Conservation (phyloP, 2,888 invertebrate genomes). For the Allophyes oxyacanthae region DNA sequence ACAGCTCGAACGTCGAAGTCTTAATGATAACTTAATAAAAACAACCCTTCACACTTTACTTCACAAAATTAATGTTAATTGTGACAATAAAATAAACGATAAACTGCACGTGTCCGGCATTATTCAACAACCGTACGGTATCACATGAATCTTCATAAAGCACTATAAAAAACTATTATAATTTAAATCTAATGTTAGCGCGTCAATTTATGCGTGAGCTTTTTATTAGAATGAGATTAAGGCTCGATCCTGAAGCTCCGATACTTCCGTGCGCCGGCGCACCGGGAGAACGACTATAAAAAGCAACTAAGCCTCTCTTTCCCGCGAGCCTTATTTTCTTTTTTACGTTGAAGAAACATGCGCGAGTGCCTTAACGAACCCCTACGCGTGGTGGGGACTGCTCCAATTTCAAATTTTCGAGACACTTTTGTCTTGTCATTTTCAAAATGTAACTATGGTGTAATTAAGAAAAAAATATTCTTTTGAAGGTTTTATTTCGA, state of each 20-base stretch:
- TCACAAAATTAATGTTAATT: conserved; percentile 84
- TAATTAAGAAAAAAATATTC: conserved; percentile 70
- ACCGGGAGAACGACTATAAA: conserved; percentile 87
- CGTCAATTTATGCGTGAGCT: conserved; percentile 87
- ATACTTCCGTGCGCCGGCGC: conserved; percentile 88
- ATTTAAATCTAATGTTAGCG: conserved; percentile 78
- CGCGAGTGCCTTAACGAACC: conserved; percentile 77
- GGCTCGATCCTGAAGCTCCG: conserved; percentile 84
- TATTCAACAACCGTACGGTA: conserved; percentile 78
- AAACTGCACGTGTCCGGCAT: conserved; percentile 85
- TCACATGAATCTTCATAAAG: conserved; percentile 68
- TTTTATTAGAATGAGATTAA: conserved; percentile 88
- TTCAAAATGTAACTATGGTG: conserved; percentile 69
- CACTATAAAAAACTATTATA: conserved; percentile 75
- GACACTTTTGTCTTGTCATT: conserved; percentile 76
- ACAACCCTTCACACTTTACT: conserved; percentile 83
- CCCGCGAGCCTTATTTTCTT: conserved; percentile 83
- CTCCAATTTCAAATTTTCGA: conserved; percentile 73
- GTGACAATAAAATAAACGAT: conserved; percentile 83
- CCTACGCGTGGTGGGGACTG: conserved; percentile 73
- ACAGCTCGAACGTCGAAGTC: conserved; percentile 77
- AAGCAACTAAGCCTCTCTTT: conserved; percentile 87
- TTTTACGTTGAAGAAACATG: conserved; percentile 76
- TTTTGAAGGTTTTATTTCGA: conserved; percentile 73
- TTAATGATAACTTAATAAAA: conserved; percentile 83